A percentile compares a stretch with the other conserved stretches of the same genome.
Conservation (phyloP, 2,888 invertebrate genomes). For the Pseudococcus viburni region DNA sequence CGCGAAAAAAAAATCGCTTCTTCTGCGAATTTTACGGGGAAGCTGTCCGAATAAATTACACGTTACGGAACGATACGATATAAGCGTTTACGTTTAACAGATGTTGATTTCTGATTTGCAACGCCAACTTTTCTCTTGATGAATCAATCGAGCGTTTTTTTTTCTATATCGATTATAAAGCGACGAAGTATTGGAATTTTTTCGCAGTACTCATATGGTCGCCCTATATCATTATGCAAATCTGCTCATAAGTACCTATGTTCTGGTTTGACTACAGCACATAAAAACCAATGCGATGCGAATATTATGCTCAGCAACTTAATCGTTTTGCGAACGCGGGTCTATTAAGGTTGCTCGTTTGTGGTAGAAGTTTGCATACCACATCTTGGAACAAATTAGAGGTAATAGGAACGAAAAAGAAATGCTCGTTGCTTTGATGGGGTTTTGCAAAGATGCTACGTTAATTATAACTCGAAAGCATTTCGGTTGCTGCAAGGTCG, state of each 20-base stretch:
- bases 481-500: not conserved
- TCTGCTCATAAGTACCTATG: not conserved
- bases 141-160: not conserved
- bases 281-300: not conserved
- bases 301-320: not conserved
- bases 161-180: conserved; percentile 13
- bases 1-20: not conserved
- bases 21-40: not conserved
- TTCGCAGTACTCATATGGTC: conserved; percentile 3
- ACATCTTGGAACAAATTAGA: not conserved
- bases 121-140: conserved; percentile 4
- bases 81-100: too few relatives aligned
- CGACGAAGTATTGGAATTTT: not conserved
- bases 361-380: not conserved
- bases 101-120: too few relatives aligned
- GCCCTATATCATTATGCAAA: conserved; percentile 44
- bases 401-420: not conserved
- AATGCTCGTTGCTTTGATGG: not conserved
- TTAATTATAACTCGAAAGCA: not conserved
- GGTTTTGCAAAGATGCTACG: not conserved
- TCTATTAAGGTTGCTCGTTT: conserved; percentile 26
- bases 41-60: too few relatives aligned
- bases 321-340: conserved; percentile 28
- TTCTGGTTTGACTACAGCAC: conserved; percentile 26
- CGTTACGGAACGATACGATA: too few relatives aligned